A percentile compares a stretch with the other conserved stretches of the same genome.
phyloP scores from a whole-genome alignment of 2,797 vertebrate species.

The Mus spretus region DNA sequence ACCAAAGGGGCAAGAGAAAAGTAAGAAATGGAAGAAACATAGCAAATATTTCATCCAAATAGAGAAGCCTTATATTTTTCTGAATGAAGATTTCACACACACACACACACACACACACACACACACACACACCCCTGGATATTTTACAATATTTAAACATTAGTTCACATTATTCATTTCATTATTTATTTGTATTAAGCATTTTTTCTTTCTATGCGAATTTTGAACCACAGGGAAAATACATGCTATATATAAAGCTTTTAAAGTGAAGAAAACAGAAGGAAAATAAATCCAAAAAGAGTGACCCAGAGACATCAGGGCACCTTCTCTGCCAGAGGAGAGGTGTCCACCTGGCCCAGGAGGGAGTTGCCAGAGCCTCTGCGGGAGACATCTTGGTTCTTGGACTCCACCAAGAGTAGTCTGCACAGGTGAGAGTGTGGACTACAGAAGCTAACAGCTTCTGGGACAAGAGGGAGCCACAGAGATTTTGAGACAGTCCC shows the following conservation, averaged over 20 bases:
- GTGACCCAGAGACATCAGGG: too few species aligned
- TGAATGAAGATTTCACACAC: background rate
- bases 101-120: too few species aligned
- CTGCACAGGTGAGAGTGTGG: too few species aligned
- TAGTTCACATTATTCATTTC: background rate
- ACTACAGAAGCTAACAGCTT: too few species aligned
- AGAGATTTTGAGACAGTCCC: too few species aligned
- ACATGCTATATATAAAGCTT: background rate
- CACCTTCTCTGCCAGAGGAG: too few species aligned
- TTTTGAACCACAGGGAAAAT: conserved; percentile 28
- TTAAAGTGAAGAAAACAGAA: background rate
- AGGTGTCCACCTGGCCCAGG: too few species aligned
- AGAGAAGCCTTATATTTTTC: background rate
- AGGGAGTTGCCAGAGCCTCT: too few species aligned
- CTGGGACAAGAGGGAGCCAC: too few species aligned
- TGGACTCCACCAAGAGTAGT: too few species aligned
- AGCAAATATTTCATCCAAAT: conserved; percentile 31
- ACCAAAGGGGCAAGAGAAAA: background rate
- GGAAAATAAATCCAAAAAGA: background rate
- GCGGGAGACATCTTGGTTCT: too few species aligned
- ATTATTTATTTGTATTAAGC: background rate
- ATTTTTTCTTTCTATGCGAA: background rate
- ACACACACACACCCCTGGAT: too few species aligned
- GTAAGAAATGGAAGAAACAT: background rate
- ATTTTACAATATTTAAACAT: background rate